Evolutionary conservation across 2,888 invertebrate genomes (phyloP), one percentile per base, ranked within the genome.

Genomic region (Polymixis flavicincta): DNA sequence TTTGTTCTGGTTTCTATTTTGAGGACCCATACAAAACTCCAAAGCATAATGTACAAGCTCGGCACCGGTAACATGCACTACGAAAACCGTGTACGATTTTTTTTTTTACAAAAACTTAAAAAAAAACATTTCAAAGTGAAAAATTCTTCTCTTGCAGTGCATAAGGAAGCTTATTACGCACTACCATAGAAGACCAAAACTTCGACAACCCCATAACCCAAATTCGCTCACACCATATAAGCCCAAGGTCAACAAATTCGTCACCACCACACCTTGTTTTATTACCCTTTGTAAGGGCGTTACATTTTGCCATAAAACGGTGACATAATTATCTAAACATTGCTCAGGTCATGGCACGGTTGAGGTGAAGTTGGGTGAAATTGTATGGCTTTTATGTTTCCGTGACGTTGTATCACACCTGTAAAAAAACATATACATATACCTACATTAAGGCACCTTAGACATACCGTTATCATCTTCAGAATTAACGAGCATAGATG

Each of bases 261-360:
- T 78, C 75, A 82, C 7, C 6, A 22, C 52, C 86, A 57, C 80
- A 74, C 86, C 82, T 60, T 37, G 19, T 64, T 83, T 76, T 60
- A 77, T 17, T 42, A 52, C 32, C 80, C 61, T 22, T 7, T 14
- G n/a, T 82, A 74, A 78, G 74, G 28, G 45, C 74, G 52, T 66
- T 64, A 66, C 54, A 42, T 57, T 32, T 0, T 37, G 7, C 0
- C 69, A 54, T 76, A 71, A 83, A 79, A 52, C n/a, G 11, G 64
- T 71, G 86, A 86, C 79, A 75, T 73, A 75, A 74, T 82, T 77
- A 71, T 37, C 54, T 65, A 61, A 74, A 60, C 5, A 42, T 74
- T 54, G 67, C 42, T 59, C 59, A 60, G 85, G 84, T 86, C 73
- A 71, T 57, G 68, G 11, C 63, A 54, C 19, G 25, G 19, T 61